These are phyloP conservation scores for Malacoctenus gilli DNA, from an alignment of 2,797 vertebrate species.

Conservation along the genomic window DNA sequence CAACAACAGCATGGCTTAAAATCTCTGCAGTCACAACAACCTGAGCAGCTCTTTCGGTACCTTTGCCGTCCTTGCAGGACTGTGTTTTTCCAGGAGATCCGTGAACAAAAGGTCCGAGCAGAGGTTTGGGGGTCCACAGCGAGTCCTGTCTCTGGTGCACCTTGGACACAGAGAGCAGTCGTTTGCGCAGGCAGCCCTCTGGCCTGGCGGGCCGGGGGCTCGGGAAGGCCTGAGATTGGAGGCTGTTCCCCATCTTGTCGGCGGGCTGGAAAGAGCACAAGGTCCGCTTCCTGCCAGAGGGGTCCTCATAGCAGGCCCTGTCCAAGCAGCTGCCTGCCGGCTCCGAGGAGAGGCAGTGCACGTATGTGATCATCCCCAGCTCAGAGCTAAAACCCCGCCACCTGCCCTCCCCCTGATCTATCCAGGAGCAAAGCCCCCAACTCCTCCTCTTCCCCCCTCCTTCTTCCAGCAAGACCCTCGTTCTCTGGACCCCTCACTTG, in stretches of 20 bases:
- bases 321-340: slow-evolving; percentile 84
- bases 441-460: slow-evolving; percentile 66
- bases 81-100: slow-evolving; percentile 44
- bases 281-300: slow-evolving; percentile 73
- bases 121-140: slow-evolving; percentile 87
- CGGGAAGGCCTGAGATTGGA: slow-evolving; percentile 60
- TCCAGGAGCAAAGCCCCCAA: slow-evolving; percentile 46
- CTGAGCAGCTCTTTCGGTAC: slow-evolving; percentile 39
- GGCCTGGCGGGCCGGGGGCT: slow-evolving; percentile 64
- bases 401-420: slow-evolving; percentile 54
- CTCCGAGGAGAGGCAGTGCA: slow-evolving; percentile 82
- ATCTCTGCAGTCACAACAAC: too few relatives aligned
- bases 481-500: slow-evolving; percentile 49
- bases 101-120: slow-evolving; percentile 66
- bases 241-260: slow-evolving; percentile 83
- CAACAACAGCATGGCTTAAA: too few relatives aligned
- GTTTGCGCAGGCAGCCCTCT: slow-evolving; percentile 79
- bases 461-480: slow-evolving; percentile 33
- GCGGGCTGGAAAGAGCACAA: slow-evolving; percentile 68
- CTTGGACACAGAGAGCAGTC: slow-evolving; percentile 81
- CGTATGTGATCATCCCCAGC: slow-evolving; percentile 84
- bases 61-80: slow-evolving; percentile 66
- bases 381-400: slow-evolving; percentile 58
- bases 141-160: slow-evolving; percentile 82
- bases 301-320: slow-evolving; percentile 81